Evolutionary conservation across 2,888 invertebrate species (phyloP).

Genomic region (Nephrocerus scutellatus): DNA sequence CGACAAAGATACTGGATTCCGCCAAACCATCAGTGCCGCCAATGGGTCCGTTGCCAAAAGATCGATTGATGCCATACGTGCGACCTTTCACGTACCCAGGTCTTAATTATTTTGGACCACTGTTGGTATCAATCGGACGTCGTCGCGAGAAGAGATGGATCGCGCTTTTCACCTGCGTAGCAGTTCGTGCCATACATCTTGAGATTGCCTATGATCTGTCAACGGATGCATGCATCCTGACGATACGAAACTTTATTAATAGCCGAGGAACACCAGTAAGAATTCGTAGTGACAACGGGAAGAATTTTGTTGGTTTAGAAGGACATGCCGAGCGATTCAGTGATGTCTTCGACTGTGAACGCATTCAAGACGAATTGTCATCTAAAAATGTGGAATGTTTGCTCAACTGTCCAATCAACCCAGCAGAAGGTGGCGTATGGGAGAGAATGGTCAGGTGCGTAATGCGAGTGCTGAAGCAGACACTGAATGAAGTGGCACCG

Average conservation of each 20-base stretch:
- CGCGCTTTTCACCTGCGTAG: slow-evolving; percentile 12
- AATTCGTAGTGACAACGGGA: slow-evolving; percentile 18
- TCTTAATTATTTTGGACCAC: slow-evolving; percentile 14
- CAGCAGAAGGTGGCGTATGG: slow-evolving; percentile 11
- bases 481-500: slow-evolving; percentile 6
- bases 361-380: slow-evolving; percentile 6
- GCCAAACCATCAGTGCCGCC: slow-evolving; percentile 16
- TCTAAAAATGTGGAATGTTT: slow-evolving; percentile 8
- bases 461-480: slow-evolving; percentile 3
- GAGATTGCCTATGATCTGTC: slow-evolving; percentile 19
- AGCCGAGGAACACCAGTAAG: slow-evolving; percentile 14
- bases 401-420: slow-evolving; percentile 11
- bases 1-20: no score
- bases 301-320: slow-evolving; percentile 14
- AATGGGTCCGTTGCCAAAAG: slow-evolving; percentile 16
- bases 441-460: slow-evolving; percentile 11
- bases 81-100: slow-evolving; percentile 18
- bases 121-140: slow-evolving; percentile 10
- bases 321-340: slow-evolving; percentile 2
- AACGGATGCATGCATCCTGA: slow-evolving; percentile 20
- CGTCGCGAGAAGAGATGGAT: slow-evolving; percentile 14
- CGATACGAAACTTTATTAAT: slow-evolving; percentile 22
- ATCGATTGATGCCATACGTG: slow-evolving; percentile 1
- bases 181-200: slow-evolving; percentile 14
- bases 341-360: slow-evolving; percentile 5